A percentile compares a stretch with the other conserved stretches of the same genome.
phyloP scores from a whole-genome alignment of 2,113 vertebrate species.

The Turdus rufiventris region DNA sequence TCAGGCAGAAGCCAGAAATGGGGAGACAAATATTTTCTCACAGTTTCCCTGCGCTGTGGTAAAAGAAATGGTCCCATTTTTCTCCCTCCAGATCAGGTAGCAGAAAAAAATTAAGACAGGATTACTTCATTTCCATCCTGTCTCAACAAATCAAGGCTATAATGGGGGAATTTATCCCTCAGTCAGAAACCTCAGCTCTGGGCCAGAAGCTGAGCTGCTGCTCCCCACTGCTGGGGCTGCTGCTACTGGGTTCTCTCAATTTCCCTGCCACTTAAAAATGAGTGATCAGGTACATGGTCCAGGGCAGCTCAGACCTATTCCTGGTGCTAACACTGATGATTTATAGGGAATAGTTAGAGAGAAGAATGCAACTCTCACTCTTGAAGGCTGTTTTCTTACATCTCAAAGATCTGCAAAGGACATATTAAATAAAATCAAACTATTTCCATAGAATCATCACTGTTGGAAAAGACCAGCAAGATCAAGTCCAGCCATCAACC shows the following conservation, averaged over 20 bases:
- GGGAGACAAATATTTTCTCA: slow-evolving; percentile 36
- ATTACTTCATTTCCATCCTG: slow-evolving; percentile 66
- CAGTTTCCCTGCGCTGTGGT: neutral
- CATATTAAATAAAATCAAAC: accelerated
- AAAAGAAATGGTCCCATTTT: slow-evolving; percentile 52
- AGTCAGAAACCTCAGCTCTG: neutral
- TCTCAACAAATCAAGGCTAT: slow-evolving; percentile 39
- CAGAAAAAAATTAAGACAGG: slow-evolving; percentile 52
- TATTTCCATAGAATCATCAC: neutral
- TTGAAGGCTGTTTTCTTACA: neutral
- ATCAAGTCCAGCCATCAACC: neutral
- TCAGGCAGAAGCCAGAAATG: neutral
- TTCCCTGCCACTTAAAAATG: neutral
- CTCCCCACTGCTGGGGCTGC: neutral
- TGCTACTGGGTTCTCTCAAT: neutral
- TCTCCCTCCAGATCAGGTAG: slow-evolving; percentile 53
- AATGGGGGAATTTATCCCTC: slow-evolving; percentile 43
- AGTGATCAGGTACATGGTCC: neutral
- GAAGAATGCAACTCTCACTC: neutral
- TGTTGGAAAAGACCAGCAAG: neutral
- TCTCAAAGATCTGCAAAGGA: neutral
- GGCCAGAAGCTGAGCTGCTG: neutral
- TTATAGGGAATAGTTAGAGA: neutral
- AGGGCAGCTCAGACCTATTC: neutral
- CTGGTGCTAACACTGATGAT: neutral